Evolutionary conservation across 2,888 invertebrate species (phyloP).

Genomic region (Rhamphomyia laevipes): DNA sequence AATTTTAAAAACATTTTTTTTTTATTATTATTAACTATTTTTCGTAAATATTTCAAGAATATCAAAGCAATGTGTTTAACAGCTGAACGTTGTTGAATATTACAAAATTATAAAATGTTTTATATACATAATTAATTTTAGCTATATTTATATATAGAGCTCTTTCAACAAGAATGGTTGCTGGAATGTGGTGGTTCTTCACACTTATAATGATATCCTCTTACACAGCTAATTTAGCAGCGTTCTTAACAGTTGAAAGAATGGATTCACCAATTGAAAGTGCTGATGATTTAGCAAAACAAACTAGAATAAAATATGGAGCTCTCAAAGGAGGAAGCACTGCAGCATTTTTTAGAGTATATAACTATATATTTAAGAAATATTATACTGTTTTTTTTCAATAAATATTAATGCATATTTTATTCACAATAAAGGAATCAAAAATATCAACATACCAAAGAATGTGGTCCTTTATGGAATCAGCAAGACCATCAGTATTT

Average conservation of each 20-base stretch:
- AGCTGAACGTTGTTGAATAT: too few species aligned
- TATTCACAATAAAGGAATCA: conserved; percentile 55
- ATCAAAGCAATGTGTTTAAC: too few species aligned
- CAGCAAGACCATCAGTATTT: conserved; percentile 77
- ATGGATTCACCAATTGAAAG: conserved; percentile 93
- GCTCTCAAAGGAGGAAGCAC: conserved; percentile 88
- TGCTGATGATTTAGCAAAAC: conserved; percentile 90
- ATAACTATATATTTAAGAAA: too few species aligned
- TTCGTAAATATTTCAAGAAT: conserved; percentile 7
- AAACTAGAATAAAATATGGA: conserved; percentile 95
- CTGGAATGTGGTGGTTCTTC: conserved; percentile 92
- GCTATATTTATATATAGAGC: conserved; percentile 22
- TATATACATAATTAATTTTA: too few species aligned
- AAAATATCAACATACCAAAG: conserved; percentile 87
- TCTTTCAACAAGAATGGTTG: conserved; percentile 37
- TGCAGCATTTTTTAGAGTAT: conserved; percentile 86
- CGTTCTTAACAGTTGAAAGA: conserved; percentile 82
- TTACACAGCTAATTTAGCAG: conserved; percentile 91
- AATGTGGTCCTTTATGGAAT: conserved; percentile 95
- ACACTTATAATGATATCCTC: conserved; percentile 92
- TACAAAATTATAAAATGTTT: too few species aligned
- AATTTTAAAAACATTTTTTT: background rate
- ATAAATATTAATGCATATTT: too few species aligned
- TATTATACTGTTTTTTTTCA: too few species aligned
- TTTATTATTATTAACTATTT: background rate